phyloP scores from a whole-genome alignment of 2,888 invertebrate genomes.

The Cordylochernes scorpioides region DNA sequence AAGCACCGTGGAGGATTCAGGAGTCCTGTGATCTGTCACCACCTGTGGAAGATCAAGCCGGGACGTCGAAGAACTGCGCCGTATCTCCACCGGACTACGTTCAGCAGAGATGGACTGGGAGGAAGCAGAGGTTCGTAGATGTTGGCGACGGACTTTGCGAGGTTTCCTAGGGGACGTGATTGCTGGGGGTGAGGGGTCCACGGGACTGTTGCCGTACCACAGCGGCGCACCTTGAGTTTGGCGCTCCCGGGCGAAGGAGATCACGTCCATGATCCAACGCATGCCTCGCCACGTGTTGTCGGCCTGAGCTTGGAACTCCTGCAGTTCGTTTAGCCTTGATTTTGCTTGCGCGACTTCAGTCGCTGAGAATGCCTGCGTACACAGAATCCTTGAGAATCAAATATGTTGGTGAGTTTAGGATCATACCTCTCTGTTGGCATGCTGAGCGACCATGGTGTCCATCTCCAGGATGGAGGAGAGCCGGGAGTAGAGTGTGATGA shows the following conservation, averaged over 20 bases:
- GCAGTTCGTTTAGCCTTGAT: conserved; percentile 49
- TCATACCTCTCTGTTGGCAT: conserved; percentile 51
- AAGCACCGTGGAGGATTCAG: conserved; percentile 21
- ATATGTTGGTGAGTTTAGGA: neutral
- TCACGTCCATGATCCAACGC: conserved; percentile 86
- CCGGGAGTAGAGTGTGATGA: conserved; percentile 68
- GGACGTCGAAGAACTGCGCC: conserved; percentile 11
- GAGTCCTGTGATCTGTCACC: neutral
- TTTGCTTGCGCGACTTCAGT: conserved; percentile 60
- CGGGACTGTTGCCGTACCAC: conserved; percentile 15
- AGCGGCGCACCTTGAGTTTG: conserved; percentile 22
- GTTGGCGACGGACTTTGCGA: neutral
- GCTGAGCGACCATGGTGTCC: conserved; percentile 68
- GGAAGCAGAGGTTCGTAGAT: conserved; percentile 1
- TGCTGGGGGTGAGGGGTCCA: conserved; percentile 2
- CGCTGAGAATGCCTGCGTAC: conserved; percentile 49
- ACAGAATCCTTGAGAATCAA: conserved; percentile 1
- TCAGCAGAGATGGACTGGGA: neutral
- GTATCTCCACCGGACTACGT: conserved; percentile 4
- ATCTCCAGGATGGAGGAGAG: conserved; percentile 76
- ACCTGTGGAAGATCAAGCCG: conserved; percentile 4
- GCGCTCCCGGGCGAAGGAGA: conserved; percentile 69
- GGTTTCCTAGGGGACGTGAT: conserved; percentile 3
- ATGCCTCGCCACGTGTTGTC: conserved; percentile 76
- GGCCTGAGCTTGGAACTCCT: conserved; percentile 54